phyloP scores from a whole-genome alignment of 2,888 invertebrate species.

The Amphipoea lucens region DNA sequence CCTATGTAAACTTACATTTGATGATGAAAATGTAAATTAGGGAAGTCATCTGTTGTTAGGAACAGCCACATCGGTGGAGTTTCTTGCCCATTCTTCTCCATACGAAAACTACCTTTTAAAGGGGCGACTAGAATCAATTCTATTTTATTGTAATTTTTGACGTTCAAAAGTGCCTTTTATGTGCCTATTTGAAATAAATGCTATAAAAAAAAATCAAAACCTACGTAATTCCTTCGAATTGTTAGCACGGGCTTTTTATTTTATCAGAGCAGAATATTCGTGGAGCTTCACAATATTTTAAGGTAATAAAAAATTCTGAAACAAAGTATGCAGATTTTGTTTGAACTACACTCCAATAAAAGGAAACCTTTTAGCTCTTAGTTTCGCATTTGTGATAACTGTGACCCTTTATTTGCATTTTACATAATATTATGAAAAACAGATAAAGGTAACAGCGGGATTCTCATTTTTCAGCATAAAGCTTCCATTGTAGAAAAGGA shows the following conservation, averaged over 20 bases:
- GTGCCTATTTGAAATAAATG: too few species aligned
- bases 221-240: slow-evolving; percentile 54
- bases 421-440: slow-evolving; percentile 78
- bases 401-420: slow-evolving; percentile 72
- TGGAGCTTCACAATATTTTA: slow-evolving; percentile 37
- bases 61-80: slow-evolving; percentile 33
- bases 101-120: too few species aligned
- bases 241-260: slow-evolving; percentile 34
- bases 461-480: slow-evolving; percentile 83
- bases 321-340: slow-evolving; percentile 53
- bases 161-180: too few species aligned
- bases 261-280: slow-evolving; percentile 23
- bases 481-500: slow-evolving; percentile 82
- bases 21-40: slow-evolving; percentile 65
- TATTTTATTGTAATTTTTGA: too few species aligned
- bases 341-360: slow-evolving; percentile 53
- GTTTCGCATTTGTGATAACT: slow-evolving; percentile 52
- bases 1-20: slow-evolving; percentile 57
- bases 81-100: too few species aligned
- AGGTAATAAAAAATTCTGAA: slow-evolving; percentile 41
- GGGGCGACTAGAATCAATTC: too few species aligned
- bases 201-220: slow-evolving; percentile 3
- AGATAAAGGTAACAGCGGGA: slow-evolving; percentile 82
- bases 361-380: slow-evolving; percentile 51
- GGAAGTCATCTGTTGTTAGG: slow-evolving; percentile 58